Base-by-base conservation (phyloP, 2,797 vertebrate genomes). In the Sebastiscus tertius region DNA sequence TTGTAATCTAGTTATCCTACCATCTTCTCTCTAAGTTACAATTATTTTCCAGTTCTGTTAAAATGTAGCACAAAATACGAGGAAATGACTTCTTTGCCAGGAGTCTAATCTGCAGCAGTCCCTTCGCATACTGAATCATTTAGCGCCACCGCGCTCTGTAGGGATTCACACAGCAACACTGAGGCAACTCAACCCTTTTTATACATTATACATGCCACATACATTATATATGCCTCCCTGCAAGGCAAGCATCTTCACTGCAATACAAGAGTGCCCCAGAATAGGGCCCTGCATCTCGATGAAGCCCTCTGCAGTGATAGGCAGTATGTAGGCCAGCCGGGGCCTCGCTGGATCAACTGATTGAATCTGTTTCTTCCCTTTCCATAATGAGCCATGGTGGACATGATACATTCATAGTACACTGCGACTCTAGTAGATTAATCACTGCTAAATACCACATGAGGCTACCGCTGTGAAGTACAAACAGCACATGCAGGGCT, bases 131-230 rank as follows among this genome's bases (percentile, higher is more conserved):
- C 89, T 94, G 89, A 94, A 93, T 94, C 91, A 94, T 95, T 95
- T 92, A 94, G 89, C 72, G 67, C 78, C 86, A 84, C 74, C 75
- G 49, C 72, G 54, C 79, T 90, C 90, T 85, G 88, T 77, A 54
- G 92, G 87, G 89, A 88, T 88, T 90, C 87, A 80, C 81, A 66
- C 86, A 83, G 88, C 86, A 91, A 81, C 86, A 63, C 86, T 59
- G 78, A 92, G 82, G 93, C 82, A 92, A 95, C 89, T 70, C 90
- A 80, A 93, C 64, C 75, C 92, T 81, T 93, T 91, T 90, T 86
- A 93, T 95, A 85, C 83, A 95, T 95, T 95, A 95, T 95, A 93
- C 88, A 95, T 94, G 82, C 68, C 83, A 83, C 87, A 93, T 95
- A 89, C 86, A 95, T 95, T 94, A 94, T 94, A 94, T 81, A 95